phyloP scores from a whole-genome alignment of 2,113 vertebrate species.

The Scortum barcoo region DNA sequence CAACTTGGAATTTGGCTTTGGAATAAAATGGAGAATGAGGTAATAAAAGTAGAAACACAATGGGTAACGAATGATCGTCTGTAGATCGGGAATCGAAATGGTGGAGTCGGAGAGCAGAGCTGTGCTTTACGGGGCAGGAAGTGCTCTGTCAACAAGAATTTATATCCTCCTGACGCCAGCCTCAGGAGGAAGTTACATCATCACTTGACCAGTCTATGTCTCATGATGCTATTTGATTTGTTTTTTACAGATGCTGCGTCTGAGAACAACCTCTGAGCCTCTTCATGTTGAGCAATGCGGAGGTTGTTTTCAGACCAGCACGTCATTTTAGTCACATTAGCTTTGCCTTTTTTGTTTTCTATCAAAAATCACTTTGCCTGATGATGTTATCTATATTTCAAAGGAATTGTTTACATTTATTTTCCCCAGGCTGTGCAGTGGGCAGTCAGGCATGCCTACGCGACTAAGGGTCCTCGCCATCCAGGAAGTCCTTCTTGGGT shows the following conservation, averaged over 20 bases:
- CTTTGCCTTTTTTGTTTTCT: constrained; percentile 45
- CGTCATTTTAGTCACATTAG: constrained; percentile 56
- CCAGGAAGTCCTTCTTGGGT: constrained; percentile 98
- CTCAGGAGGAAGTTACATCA: constrained; percentile 89
- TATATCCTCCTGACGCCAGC: constrained; percentile 86
- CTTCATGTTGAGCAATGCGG: constrained; percentile 6
- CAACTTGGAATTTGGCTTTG: constrained; percentile 78
- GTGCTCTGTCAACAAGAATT: constrained; percentile 69
- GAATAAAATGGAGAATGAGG: constrained; percentile 77
- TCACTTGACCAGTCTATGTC: constrained; percentile 90
- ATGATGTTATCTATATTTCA: constrained; percentile 58
- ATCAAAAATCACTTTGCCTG: constrained; percentile 58
- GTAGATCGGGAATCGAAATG: constrained; percentile 46
- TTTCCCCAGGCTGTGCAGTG: constrained; percentile 78
- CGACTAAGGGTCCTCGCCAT: constrained; percentile 94
- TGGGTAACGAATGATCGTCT: constrained; percentile 56
- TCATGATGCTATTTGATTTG: constrained; percentile 65
- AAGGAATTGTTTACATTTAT: constrained; percentile 65
- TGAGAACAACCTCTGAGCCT: constrained; percentile 63
- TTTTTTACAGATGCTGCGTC: constrained; percentile 50
- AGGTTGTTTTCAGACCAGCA: constrained; percentile 66
- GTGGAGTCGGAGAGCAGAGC: constrained; percentile 44
- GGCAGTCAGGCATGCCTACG: constrained; percentile 36
- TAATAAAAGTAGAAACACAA: constrained; percentile 68
- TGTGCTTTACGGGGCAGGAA: constrained; percentile 75